phyloP scores from a whole-genome alignment of 2,113 vertebrate genomes.

The Tylochromis polylepis region DNA sequence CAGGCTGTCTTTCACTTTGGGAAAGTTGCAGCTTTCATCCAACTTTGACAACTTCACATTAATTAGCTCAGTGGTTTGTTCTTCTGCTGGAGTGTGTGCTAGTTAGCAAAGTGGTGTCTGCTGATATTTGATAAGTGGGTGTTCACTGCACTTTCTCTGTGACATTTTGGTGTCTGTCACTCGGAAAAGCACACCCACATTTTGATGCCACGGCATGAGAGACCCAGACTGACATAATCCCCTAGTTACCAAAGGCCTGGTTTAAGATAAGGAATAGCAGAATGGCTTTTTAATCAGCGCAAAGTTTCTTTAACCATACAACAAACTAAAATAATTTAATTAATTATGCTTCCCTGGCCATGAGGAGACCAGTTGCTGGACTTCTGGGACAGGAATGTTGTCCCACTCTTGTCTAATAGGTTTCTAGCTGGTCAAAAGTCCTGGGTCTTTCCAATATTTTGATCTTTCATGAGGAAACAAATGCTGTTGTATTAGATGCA shows the following conservation, averaged over 20 bases:
- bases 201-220: background rate
- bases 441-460: background rate
- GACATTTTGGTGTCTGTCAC: background rate
- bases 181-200: background rate
- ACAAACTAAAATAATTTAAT: background rate
- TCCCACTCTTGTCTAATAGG: background rate
- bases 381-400: background rate
- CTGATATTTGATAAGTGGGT: background rate
- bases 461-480: background rate
- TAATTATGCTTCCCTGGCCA: accelerated
- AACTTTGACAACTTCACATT: background rate
- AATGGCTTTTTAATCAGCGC: background rate
- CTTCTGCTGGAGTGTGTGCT: background rate
- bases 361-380: background rate
- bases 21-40: background rate
- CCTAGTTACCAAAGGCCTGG: background rate
- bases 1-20: background rate
- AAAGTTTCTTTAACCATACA: background rate
- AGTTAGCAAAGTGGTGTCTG: background rate
- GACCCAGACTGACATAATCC: background rate
- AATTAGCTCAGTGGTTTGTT: constrained; percentile 6
- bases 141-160: background rate
- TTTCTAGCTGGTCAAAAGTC: background rate
- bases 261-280: background rate
- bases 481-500: background rate